A percentile compares a stretch with the other conserved stretches of the same genome.
These are phyloP conservation scores for Anas acuta DNA, from an alignment of 2,797 vertebrate genomes.

Conservation along the genomic window DNA sequence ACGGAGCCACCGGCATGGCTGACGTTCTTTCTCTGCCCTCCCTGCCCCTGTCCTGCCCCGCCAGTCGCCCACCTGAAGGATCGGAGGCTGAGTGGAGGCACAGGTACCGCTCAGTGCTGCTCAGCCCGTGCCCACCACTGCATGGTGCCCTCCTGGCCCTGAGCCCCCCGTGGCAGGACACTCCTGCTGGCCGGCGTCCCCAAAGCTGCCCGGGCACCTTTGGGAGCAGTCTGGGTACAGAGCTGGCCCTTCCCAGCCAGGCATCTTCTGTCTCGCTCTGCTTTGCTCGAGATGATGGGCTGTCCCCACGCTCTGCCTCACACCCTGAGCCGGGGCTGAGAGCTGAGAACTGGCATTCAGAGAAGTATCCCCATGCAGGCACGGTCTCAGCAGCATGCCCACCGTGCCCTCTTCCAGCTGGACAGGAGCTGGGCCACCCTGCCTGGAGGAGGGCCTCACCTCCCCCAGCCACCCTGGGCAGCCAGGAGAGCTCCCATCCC, in stretches of 20 bases:
- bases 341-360: not conserved
- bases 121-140: conserved; percentile 55
- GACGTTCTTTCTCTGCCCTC: conserved; percentile 53
- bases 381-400: not conserved
- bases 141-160: conserved; percentile 53
- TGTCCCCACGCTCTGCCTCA: not conserved
- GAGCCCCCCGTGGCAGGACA: not conserved
- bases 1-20: rapidly evolving
- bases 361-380: not conserved
- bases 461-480: not conserved
- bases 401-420: not conserved
- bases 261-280: not conserved
- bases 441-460: not conserved
- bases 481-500: not conserved
- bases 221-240: conserved; percentile 1
- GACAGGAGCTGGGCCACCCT: not conserved
- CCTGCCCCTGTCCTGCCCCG: conserved; percentile 59
- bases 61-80: conserved; percentile 99
- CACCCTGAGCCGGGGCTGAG: not conserved
- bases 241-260: not conserved
- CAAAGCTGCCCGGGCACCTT: not conserved
- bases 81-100: conserved; percentile 96
- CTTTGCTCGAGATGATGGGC: not conserved
- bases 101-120: conserved; percentile 87
- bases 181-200: not conserved